Evolutionary conservation across 1,140 invertebrate species (phyloP), one percentile per base, ranked within the genome.

Genomic region (Drosophila mauritiana): DNA sequence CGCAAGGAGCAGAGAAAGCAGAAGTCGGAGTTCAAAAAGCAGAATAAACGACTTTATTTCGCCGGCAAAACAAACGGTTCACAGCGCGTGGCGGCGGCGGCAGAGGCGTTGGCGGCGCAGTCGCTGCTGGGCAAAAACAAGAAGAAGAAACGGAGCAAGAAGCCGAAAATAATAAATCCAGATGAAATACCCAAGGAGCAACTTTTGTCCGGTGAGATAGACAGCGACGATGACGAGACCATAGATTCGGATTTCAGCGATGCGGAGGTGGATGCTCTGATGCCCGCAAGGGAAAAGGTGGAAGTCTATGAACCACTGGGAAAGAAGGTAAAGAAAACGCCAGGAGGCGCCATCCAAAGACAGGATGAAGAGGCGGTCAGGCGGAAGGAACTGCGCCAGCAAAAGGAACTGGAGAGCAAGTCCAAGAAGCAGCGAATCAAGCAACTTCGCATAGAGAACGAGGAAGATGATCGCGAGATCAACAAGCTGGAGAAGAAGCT

Each of bases 401-500:
- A 93, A 55, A 91, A 93, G 51, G 93, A 93, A 83, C 76, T 95
- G 36, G 61, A 94, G 64, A 93, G 92, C 62, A 91, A 94, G 73
- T 94, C 94, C 83, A 91, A 93, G 68, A 94, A 94, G 59, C 91
- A 94, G 70, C 93, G 96, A 69, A 94, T 94, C 54, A 94, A 94
- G 73, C 94, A 95, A 75, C 88, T 97, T 12, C 67, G 94, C 13
- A 90, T 96, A 78, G 96, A 95, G 0, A 97, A 97, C 93, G 92
- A 95, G 48, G 94, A 95, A 17, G 97, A 98, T 92, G 97, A 98
- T 63, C 94, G 93, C 77, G 93, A 95, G 45, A 97, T 98, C 13
- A 95, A 95, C 80, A 95, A 95, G 81, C 91, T 98, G 61, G 97
- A 97, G 84, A 98, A 98, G 91, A 95, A 96, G 89, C 92, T 98